Evolutionary conservation across 2,797 vertebrate genomes (phyloP), one percentile per base, ranked within the genome.

Genomic region (Thunnus albacares): DNA sequence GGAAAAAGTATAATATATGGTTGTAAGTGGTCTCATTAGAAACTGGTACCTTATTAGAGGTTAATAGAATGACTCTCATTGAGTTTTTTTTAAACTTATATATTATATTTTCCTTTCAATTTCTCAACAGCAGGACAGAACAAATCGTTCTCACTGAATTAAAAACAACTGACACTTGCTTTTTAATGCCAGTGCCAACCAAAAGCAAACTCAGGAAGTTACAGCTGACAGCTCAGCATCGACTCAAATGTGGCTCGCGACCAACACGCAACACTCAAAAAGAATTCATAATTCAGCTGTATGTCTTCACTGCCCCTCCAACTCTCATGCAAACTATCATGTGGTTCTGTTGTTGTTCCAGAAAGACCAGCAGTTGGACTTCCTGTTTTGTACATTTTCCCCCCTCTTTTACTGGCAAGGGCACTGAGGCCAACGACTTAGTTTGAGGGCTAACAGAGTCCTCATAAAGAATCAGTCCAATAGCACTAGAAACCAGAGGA

Each of bases 341-440:
- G 88, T 68, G 81, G 86, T 73, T 88, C 70, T 75, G 74, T 82
- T 85, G 82, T 86, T 81, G 51, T 83, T 89, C 84, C 76, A 85
- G 38, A 82, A 78, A 83, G 70, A 53, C 72, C 76, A 89, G 89
- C 84, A 88, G 85, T 78, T 68, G 53, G 81, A 92, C 92, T 94
- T 94, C 92, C 93, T 95, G 93, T 93, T 93, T 92, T 87, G 69
- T 53, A 81, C 81, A 87, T 89, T 87, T 79, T 68, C 75, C 69
- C 26, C 56, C 57, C 57, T 30, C 28, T 64, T 87, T 90, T 83
- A 85, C 67, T 83, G 70, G 76, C 73, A 67, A 71, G 30, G 30
- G 61, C 80, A 80, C 65, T 60, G 80, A 78, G 62, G 74, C 66
- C 56, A 83, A 61, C 35, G 64, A 69, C 75, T 67, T 55, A 41